Evolutionary conservation across 2,797 vertebrate species (phyloP), one percentile per base, ranked within the genome.

Genomic region (Nothura maculosa): DNA sequence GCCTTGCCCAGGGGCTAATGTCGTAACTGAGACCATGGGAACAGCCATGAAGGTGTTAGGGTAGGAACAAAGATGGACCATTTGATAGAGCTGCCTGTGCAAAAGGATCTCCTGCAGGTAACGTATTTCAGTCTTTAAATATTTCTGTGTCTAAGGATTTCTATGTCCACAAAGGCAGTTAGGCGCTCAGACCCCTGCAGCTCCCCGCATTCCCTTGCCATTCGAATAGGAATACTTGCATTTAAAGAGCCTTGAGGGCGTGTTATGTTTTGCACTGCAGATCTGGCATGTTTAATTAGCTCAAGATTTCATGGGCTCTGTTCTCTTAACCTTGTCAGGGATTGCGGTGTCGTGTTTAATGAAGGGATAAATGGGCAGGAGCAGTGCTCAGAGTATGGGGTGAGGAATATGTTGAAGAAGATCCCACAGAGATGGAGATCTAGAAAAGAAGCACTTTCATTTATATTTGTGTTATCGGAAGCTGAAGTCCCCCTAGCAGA

Each of bases 101-200:
- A 55, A 42, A 17, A 30, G 16, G 30, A 5, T 68, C 70, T 90
- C 32, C 70, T 73, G 21, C 62, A 89, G 18, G 62, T 69, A 50
- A 50, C 81, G 25, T 42, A 42, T 62, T 30, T 72, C 70, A 47
- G 47, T 77, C 30, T 61, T 90, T 45, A 70, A 72, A 36, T 81
- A 67, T 87, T 93, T 93, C 32, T 82, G 16, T 81, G n/a, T 78
- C 77, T 45, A 64, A 75, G 34, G 76, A 63, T 89, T 93, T 92
- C 32, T 85, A 16, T 73, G 28, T 75, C 45, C 78, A 78, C 69
- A 28, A 61, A 86, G 38, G 34, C 57, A 54, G 84, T 84, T 85
- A 72, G 70, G 81, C 92, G 36, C 68, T 90, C 60, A 77, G 57
- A 73, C 40, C 47, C 81, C 24, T 24, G 42, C 0, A 1, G 72